These are phyloP conservation scores for Yponomeuta sedellus DNA, from an alignment of 2,888 invertebrate species.

Conservation along the genomic window DNA sequence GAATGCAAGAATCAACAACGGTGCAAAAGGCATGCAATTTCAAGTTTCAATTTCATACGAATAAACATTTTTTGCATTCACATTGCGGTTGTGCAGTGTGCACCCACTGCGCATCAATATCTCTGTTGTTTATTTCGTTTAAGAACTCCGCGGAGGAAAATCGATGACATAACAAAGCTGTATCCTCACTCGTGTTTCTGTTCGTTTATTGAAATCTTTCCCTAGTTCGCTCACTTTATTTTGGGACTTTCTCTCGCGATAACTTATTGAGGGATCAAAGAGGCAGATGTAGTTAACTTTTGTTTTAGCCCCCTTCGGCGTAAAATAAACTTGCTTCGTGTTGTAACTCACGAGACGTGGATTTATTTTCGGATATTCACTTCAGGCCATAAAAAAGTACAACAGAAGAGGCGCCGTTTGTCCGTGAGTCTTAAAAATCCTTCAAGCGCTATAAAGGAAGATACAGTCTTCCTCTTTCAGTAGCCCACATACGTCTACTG, in stretches of 20 bases:
- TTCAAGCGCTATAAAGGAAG: too few species aligned
- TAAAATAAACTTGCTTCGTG: background rate
- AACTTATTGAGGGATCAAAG: background rate
- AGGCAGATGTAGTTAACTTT: background rate
- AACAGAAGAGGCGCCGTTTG: background rate
- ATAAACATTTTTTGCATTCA: too few species aligned
- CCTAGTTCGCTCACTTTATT: background rate
- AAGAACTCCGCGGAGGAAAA: background rate
- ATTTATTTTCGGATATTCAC: background rate
- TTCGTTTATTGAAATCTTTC: background rate
- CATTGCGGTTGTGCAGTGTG: background rate
- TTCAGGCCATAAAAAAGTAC: background rate
- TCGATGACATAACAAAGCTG: background rate
- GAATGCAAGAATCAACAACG: too few species aligned
- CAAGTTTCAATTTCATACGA: too few species aligned
- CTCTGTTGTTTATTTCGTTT: background rate
- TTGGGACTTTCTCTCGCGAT: background rate
- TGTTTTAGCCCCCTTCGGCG: background rate
- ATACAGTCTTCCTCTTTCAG: too few species aligned
- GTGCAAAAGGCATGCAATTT: too few species aligned
- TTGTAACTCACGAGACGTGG: background rate
- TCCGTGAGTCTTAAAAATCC: background rate
- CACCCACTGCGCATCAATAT: background rate
- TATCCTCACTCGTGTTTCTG: background rate
- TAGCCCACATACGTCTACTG: too few species aligned